phyloP scores from a whole-genome alignment of 2,888 invertebrate genomes.

The Hemithea aestivaria region DNA sequence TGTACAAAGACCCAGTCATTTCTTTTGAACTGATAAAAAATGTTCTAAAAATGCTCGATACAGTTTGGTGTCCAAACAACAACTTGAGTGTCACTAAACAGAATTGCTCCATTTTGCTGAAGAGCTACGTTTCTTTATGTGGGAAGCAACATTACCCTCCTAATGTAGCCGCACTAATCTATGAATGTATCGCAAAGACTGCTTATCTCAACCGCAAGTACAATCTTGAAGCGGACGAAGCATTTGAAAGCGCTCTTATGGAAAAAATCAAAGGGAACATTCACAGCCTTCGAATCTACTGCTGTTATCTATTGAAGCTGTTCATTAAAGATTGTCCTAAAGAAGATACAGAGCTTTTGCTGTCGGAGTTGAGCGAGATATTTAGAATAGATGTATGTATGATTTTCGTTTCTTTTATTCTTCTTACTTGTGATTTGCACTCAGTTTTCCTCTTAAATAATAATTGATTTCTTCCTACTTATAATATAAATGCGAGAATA shows the following conservation, averaged over 20 bases:
- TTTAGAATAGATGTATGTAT: constrained; percentile 60
- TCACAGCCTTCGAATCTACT: constrained; percentile 57
- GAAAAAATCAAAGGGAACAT: constrained; percentile 48
- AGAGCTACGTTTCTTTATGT: constrained; percentile 58
- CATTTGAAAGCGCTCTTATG: constrained; percentile 45
- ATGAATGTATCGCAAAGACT: constrained; percentile 63
- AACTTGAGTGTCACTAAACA: constrained; percentile 39
- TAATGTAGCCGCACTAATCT: constrained; percentile 55
- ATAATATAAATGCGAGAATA: too few relatives aligned
- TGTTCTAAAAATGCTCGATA: constrained; percentile 50
- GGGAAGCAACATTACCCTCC: constrained; percentile 60
- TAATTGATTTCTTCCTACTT: too few relatives aligned
- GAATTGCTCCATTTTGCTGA: constrained; percentile 68
- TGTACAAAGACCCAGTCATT: constrained; percentile 57
- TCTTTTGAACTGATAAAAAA: constrained; percentile 50
- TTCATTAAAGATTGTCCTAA: constrained; percentile 35
- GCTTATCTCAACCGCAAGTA: constrained; percentile 40
- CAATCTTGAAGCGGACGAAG: constrained; percentile 35
- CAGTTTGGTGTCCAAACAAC: constrained; percentile 37
- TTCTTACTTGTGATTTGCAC: too few relatives aligned
- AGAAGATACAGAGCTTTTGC: constrained; percentile 39
- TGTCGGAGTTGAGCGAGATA: constrained; percentile 46
- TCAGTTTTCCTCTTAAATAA: too few relatives aligned
- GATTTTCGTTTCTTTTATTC: too few relatives aligned
- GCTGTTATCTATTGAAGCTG: constrained; percentile 53